phyloP scores from a whole-genome alignment of 2,797 vertebrate species.

The Selene dorsalis region DNA sequence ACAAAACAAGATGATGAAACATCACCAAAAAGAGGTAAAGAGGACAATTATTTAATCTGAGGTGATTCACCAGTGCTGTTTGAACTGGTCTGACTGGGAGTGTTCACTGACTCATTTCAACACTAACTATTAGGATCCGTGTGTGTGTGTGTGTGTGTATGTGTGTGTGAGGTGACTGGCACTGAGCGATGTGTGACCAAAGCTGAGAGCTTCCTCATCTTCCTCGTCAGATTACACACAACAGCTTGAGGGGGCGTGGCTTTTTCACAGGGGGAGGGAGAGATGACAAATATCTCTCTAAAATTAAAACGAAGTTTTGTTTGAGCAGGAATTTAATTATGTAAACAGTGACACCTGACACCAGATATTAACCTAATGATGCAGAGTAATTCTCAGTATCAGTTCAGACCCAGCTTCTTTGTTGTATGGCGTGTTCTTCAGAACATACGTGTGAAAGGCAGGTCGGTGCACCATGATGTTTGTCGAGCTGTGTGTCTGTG shows the following conservation, averaged over 20 bases:
- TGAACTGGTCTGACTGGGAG: neutral
- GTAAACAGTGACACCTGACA: neutral
- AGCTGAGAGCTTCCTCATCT: conserved; percentile 56
- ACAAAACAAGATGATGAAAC: conserved; percentile 88
- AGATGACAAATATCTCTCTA: conserved; percentile 36
- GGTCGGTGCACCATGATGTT: neutral
- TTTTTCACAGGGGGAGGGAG: conserved; percentile 33
- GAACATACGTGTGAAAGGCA: neutral
- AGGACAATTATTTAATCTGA: neutral
- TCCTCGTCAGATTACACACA: conserved; percentile 44
- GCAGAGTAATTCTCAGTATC: neutral
- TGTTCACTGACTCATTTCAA: neutral
- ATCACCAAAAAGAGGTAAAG: conserved; percentile 89
- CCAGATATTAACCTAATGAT: neutral
- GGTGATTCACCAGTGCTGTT: neutral
- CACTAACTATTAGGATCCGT: conserved; percentile 3
- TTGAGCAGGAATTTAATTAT: conserved; percentile 1
- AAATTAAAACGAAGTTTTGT: neutral
- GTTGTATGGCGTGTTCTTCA: neutral
- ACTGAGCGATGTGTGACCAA: conserved; percentile 47
- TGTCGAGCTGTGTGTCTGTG: neutral
- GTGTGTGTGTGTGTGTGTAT: neutral
- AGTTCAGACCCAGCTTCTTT: neutral
- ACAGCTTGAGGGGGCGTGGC: conserved; percentile 37
- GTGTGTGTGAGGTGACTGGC: conserved; percentile 21